Evolutionary conservation across 2,797 vertebrate genomes (phyloP).

Genomic region (Smutsia gigantea): DNA sequence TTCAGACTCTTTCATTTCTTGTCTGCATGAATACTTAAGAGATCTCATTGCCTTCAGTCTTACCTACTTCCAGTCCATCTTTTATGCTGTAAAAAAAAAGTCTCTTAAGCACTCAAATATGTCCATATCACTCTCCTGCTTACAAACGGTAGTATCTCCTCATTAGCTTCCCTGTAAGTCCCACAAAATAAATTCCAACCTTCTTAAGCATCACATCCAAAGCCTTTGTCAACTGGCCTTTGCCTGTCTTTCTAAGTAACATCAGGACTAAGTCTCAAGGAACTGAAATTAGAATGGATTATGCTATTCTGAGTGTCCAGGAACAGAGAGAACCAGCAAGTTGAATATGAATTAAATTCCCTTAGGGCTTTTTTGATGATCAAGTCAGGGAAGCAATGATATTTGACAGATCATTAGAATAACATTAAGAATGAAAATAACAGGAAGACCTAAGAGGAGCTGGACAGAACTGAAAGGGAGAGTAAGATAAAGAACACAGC

Average conservation of each 20-base stretch:
- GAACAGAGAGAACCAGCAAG: neutral
- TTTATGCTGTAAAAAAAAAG: neutral
- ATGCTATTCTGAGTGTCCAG: neutral
- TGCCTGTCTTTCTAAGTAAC: neutral
- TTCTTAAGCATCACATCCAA: neutral
- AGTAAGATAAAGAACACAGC: neutral
- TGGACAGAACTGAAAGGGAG: neutral
- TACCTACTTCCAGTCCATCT: neutral
- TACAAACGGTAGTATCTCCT: neutral
- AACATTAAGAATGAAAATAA: neutral
- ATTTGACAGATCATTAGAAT: neutral
- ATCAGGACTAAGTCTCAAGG: neutral
- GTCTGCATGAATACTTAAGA: neutral
- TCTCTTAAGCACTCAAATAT: neutral
- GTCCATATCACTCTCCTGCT: neutral
- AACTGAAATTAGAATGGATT: constrained; percentile 32
- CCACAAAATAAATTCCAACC: neutral
- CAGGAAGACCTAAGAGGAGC: neutral
- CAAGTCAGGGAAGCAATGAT: neutral
- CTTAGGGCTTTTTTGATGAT: neutral
- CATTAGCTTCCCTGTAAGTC: neutral
- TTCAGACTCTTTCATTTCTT: neutral
- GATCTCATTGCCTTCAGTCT: neutral
- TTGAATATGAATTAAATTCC: neutral
- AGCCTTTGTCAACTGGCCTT: neutral